A percentile compares a stretch with the other conserved stretches of the same genome.
Evolutionary conservation across 1,140 invertebrate species (phyloP).

Genomic region (Cydia fagiglandana): DNA sequence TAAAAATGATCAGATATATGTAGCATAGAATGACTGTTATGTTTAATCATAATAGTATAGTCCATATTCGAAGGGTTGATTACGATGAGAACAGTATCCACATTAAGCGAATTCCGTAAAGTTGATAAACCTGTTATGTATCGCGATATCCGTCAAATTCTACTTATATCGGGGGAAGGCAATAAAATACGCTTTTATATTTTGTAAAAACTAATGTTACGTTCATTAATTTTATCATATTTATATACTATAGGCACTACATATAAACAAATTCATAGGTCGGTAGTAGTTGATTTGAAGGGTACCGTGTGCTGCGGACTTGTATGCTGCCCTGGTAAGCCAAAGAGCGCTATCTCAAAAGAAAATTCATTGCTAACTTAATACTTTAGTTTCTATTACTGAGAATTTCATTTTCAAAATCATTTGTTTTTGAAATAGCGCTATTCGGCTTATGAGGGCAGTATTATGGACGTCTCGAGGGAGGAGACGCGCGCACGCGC

Average conservation of each 20-base stretch:
- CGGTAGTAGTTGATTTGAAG: background rate
- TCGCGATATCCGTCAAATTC: slow-evolving; percentile 32
- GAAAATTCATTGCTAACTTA: too few relatives aligned
- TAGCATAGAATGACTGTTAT: slow-evolving; percentile 2
- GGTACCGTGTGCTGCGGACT: background rate
- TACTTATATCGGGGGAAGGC: slow-evolving; percentile 78
- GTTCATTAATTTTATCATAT: slow-evolving; percentile 43
- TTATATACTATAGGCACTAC: slow-evolving; percentile 37
- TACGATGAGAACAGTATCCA: slow-evolving; percentile 11
- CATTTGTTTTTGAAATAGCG: too few relatives aligned
- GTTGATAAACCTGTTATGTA: slow-evolving; percentile 12
- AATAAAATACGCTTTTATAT: slow-evolving; percentile 80
- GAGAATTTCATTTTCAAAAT: too few relatives aligned
- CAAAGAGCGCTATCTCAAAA: too few relatives aligned
- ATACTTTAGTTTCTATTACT: too few relatives aligned
- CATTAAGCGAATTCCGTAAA: slow-evolving; percentile 1
- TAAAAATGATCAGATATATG: slow-evolving; percentile 24
- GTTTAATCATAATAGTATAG: slow-evolving; percentile 30
- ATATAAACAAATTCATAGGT: slow-evolving; percentile 20
- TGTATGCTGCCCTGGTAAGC: too few relatives aligned
- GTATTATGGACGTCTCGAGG: slow-evolving; percentile 13
- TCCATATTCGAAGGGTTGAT: background rate
- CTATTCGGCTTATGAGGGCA: too few relatives aligned
- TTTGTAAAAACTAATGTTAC: slow-evolving; percentile 61
- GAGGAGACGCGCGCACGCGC: slow-evolving; percentile 37